Percentiles rank a stretch among this genome's conserved stretches.
Evolutionary conservation across 2,888 invertebrate species (phyloP).

Genomic region (Yponomeuta malinellus): DNA sequence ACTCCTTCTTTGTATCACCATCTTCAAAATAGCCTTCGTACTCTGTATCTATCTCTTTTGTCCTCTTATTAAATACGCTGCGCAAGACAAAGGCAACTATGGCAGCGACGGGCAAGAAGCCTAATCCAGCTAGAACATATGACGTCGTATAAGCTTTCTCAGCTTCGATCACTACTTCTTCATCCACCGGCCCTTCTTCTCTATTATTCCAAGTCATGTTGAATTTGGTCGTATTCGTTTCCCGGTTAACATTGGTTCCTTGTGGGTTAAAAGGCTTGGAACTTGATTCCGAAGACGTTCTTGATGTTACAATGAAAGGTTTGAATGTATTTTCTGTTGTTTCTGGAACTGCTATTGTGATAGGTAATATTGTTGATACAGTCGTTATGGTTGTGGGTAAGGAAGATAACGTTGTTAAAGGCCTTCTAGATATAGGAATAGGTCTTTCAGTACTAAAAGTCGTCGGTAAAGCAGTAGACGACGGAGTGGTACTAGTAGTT

Average conservation of each 20-base stretch:
- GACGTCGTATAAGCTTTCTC: conserved; percentile 77
- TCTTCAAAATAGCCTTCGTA: conserved; percentile 79
- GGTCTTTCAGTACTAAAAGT: conserved; percentile 23
- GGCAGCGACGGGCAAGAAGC: conserved; percentile 75
- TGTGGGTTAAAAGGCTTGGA: conserved; percentile 37
- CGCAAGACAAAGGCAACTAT: conserved; percentile 75
- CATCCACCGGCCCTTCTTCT: conserved; percentile 41
- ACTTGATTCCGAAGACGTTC: conserved; percentile 60
- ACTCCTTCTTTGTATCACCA: conserved; percentile 68
- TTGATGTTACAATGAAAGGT: conserved; percentile 58
- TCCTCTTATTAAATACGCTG: conserved; percentile 71
- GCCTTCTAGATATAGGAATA: conserved; percentile 26
- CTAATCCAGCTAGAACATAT: conserved; percentile 76
- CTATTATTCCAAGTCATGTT: conserved; percentile 27
- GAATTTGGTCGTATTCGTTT: conserved; percentile 32
- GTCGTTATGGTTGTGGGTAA: conserved; percentile 23
- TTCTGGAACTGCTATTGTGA: conserved; percentile 24
- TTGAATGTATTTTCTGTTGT: conserved; percentile 39
- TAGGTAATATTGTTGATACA: conserved; percentile 23
- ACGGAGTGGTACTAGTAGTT: conserved; percentile 54
- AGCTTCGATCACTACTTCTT: conserved; percentile 75
- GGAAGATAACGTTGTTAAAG: conserved; percentile 22
- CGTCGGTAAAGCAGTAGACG: conserved; percentile 34
- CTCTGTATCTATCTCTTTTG: conserved; percentile 73
- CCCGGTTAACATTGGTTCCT: conserved; percentile 26